These are phyloP conservation scores for Atrina japonica DNA, from an alignment of 2,888 invertebrate species.

Conservation along the genomic window DNA sequence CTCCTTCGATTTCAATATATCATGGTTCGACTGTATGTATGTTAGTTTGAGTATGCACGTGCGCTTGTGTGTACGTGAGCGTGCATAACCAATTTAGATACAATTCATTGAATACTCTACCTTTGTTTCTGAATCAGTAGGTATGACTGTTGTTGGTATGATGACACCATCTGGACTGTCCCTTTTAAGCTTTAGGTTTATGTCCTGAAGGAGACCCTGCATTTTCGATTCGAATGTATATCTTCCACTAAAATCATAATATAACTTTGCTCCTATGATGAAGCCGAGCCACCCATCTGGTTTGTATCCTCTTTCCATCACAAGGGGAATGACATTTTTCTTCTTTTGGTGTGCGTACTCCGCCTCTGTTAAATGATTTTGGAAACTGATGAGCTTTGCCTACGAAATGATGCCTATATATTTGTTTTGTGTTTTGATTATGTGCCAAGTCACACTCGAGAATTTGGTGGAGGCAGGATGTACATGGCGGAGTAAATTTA, in stretches of 20 bases:
- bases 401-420: too few relatives aligned
- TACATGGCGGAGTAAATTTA: too few relatives aligned
- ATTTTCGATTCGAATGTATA: slow-evolving; percentile 45
- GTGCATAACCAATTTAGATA: too few relatives aligned
- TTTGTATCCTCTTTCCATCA: slow-evolving; percentile 46
- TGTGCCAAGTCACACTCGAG: too few relatives aligned
- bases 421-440: too few relatives aligned
- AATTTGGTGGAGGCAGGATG: too few relatives aligned
- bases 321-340: slow-evolving; percentile 49
- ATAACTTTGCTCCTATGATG: slow-evolving; percentile 51
- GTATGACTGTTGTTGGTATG: neutral
- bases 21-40: too few relatives aligned
- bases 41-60: too few relatives aligned
- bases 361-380: slow-evolving; percentile 47
- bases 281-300: slow-evolving; percentile 57
- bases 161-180: slow-evolving; percentile 3
- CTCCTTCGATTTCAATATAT: too few relatives aligned
- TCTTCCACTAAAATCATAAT: slow-evolving; percentile 52
- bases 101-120: too few relatives aligned
- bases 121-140: too few relatives aligned
- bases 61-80: too few relatives aligned
- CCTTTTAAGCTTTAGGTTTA: slow-evolving; percentile 9
- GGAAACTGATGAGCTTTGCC: neutral
- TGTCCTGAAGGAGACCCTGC: slow-evolving; percentile 35
- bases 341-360: slow-evolving; percentile 51